A percentile compares a stretch with the other conserved stretches of the same genome.
phyloP scores from a whole-genome alignment of 2,113 vertebrate genomes.

The Apteryx owenii region DNA sequence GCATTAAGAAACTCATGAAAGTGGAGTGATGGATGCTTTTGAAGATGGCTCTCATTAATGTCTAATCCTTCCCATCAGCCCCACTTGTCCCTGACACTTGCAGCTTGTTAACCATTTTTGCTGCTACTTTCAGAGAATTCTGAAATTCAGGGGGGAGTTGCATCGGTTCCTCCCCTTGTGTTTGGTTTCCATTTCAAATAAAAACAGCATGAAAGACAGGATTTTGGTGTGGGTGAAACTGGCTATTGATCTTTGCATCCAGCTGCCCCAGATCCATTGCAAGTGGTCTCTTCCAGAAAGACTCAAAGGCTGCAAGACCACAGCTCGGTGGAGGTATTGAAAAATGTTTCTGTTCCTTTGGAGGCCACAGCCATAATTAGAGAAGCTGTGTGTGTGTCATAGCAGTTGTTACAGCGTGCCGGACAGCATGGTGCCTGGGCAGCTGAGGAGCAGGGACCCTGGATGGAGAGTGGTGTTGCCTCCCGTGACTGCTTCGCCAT shows the following conservation, averaged over 20 bases:
- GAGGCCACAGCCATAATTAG: rapidly evolving
- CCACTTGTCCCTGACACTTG: conserved; percentile 44
- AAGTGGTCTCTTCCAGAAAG: background rate
- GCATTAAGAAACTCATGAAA: conserved; percentile 51
- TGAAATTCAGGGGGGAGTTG: background rate
- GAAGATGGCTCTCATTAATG: conserved; percentile 60
- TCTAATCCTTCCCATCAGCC: conserved; percentile 59
- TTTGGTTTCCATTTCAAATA: background rate
- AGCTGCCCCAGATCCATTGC: background rate
- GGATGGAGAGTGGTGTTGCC: background rate
- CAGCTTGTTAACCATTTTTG: conserved; percentile 43
- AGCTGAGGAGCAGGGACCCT: rapidly evolving
- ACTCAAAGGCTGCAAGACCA: background rate
- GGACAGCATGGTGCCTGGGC: background rate
- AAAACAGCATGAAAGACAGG: background rate
- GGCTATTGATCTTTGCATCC: too few species aligned
- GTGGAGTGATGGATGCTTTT: conserved; percentile 13
- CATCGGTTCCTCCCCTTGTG: background rate
- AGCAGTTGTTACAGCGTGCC: background rate
- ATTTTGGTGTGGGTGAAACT: background rate
- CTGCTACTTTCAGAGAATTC: background rate
- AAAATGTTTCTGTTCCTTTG: background rate
- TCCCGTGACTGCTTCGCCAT: background rate
- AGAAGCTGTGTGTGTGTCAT: background rate
- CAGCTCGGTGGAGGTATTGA: background rate